These are phyloP conservation scores for Papilio dardanus DNA, from an alignment of 1,140 invertebrate species.

Conservation along the genomic window DNA sequence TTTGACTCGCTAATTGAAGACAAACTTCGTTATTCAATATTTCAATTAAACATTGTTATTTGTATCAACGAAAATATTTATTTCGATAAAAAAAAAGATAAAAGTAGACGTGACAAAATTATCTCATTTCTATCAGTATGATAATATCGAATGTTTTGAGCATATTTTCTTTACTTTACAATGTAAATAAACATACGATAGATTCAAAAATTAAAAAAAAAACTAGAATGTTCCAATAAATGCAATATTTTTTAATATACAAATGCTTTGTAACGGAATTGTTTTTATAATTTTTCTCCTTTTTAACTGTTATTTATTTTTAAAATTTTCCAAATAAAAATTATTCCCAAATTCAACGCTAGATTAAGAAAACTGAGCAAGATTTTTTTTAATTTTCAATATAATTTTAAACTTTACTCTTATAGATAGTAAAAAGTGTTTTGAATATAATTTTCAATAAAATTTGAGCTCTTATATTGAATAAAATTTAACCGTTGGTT, in stretches of 20 bases:
- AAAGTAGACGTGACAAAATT: background rate
- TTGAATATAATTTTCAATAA: background rate
- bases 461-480: background rate
- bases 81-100: conserved; percentile 9
- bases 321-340: background rate
- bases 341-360: background rate
- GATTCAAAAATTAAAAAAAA: background rate
- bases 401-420: background rate
- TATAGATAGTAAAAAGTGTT: no score
- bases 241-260: background rate
- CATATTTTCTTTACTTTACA: conserved; percentile 2
- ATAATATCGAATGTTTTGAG: background rate
- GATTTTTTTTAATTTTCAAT: background rate
- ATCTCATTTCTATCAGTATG: background rate
- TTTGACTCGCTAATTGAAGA: no score
- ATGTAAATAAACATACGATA: conserved; percentile 18
- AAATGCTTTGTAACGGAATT: background rate
- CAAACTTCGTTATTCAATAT: no score
- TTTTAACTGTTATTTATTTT: no score
- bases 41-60: no score
- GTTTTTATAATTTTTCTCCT: no score
- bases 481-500: no score
- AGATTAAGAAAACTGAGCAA: background rate
- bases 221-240: background rate
- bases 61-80: no score